Evolutionary conservation across 2,888 invertebrate genomes (phyloP), one percentile per base, ranked within the genome.

Genomic region (Tanytarsus gracilentus): DNA sequence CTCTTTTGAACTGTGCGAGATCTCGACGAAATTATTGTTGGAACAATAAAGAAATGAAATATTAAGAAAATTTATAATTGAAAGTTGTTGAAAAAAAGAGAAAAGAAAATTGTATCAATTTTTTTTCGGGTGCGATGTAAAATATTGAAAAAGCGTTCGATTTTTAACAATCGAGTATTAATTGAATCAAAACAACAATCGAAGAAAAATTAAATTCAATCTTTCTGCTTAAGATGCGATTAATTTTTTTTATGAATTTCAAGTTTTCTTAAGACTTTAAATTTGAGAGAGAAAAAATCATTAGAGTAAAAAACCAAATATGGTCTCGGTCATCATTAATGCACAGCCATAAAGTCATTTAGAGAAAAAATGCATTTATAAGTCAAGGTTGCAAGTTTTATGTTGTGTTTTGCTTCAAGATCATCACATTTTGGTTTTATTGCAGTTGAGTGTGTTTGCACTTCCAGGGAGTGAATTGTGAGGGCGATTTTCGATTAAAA

Each of bases 391-490:
- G 36, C 23, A 27, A 23, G 18, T 53, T 53, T 53, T 53, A 53
- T 53, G 53, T 8, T 23, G 14, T 53, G 53, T 53, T 53, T 27
- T 33, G 36, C 53, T 53, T 33, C 36, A 53, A 53, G 36, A 53
- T 53, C 36, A 53, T 53, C 36, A 25, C 36, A 33, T 53, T 25
- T 51, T 51, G 51, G 51, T 51, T 51, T 51, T 51, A 51, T 51
- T 29, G 51, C 51, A 36, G n/a, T 36, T 36, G 16, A n/a, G 16
- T 36, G 36, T 16, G n/a, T n/a, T n/a, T n/a, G 16, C 3, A 36
- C 16, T 14, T 36, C 4, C 16, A 36, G 36, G 4, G 36, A n/a
- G 14, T 14, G n/a, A 14, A 14, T 36, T 16, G n/a, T 16, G 36
- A 4, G 1, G 1, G n/a, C 5, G 16, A 36, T 14, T 36, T 2